Evolutionary conservation across 2,888 invertebrate genomes (phyloP), one percentile per base, ranked within the genome.

Genomic region (Drosophila multiciliata): DNA sequence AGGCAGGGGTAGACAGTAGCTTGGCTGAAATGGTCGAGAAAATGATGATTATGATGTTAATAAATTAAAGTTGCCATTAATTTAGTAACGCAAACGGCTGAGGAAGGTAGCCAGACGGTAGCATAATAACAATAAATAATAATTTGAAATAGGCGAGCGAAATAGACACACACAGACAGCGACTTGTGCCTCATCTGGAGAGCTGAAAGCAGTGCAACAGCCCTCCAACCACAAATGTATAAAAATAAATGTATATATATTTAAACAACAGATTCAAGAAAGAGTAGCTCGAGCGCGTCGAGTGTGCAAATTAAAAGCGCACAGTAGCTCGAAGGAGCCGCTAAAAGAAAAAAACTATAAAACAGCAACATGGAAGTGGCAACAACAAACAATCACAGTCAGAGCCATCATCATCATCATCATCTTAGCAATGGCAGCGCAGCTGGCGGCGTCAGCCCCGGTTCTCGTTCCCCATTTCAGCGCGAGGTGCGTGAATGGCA

Each of bases 401-500:
- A 91, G 75, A 83, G 83, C 80, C 90, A 91, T 82, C 82, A 88
- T 63, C 90, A 83, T 82, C 80, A 82, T 66, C 77, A 78, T 58
- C 73, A 71, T 61, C 76, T 40, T 59, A 65, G 61, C 68, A 66
- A 49, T 66, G 53, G 23, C 53, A 66, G 49, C 59, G 32, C 68
- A 66, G 42, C 53, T 38, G 62, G 55, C 59, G 69, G 54, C 63
- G 55, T 36, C 55, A 63, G 12, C 49, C 86, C 82, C 64, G 90
- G 90, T 78, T 85, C 90, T 77, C 86, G 90, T 79, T 91, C 93
- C 73, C 93, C 93, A 73, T 93, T 93, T 85, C 93, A 93, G 78
- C 92, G 93, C 32, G 93, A 93, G 80, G 93, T 93, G 89, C 93
- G 93, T 87, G 93, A 93, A 91, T 93, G 93, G 93, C 93, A 93